Evolutionary conservation across 2,797 vertebrate species (phyloP).

Genomic region (Sebastes cheni): DNA sequence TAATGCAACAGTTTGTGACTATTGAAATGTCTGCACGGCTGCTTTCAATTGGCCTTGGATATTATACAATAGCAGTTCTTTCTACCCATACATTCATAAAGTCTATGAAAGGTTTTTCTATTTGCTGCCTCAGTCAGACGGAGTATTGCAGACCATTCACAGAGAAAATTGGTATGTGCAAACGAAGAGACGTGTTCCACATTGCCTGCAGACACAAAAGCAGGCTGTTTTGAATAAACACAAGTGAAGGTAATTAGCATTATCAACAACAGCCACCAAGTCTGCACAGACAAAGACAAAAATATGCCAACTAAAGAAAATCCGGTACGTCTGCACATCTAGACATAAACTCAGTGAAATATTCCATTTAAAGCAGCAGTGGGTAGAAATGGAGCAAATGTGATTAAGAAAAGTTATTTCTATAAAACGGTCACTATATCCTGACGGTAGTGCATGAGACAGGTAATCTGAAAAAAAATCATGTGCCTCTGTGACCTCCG

Average conservation of each 20-base stretch:
- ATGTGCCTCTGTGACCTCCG: too few relatives aligned
- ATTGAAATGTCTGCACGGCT: constrained; percentile 4
- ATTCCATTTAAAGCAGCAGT: background rate
- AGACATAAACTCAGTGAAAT: background rate
- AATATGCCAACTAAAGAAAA: background rate
- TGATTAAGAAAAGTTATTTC: fast-evolving
- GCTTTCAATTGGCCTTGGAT: constrained; percentile 1
- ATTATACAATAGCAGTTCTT: background rate
- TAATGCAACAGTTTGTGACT: constrained; percentile 10
- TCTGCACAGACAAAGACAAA: background rate
- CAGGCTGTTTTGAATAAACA: constrained; percentile 1
- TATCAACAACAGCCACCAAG: background rate
- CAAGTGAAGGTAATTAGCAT: constrained; percentile 7
- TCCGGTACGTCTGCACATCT: background rate
- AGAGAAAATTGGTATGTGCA: constrained; percentile 14
- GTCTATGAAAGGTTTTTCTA: background rate
- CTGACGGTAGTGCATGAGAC: too few relatives aligned
- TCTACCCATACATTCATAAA: background rate
- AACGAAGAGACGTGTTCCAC: background rate
- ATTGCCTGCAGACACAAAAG: background rate
- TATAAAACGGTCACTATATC: too few relatives aligned
- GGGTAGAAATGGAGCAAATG: fast-evolving
- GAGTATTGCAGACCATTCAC: background rate
- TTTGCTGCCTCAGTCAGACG: background rate
- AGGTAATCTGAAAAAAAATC: too few relatives aligned